Evolutionary conservation across 1,140 invertebrate species (phyloP).

Genomic region (Trichogramma pretiosum): DNA sequence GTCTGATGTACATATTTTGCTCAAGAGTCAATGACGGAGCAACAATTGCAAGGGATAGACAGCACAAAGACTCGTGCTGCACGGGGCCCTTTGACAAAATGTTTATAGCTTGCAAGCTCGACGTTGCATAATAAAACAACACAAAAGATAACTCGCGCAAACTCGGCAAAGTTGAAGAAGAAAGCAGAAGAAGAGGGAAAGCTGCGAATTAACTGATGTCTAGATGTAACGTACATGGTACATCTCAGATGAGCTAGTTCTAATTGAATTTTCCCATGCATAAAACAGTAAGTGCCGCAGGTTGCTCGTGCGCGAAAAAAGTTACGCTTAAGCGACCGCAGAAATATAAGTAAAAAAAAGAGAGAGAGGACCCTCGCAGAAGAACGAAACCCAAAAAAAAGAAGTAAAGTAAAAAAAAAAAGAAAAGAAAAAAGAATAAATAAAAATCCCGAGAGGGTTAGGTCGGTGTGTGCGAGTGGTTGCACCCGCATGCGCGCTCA

Average conservation of each 20-base stretch:
- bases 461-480: no score
- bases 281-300: not conserved
- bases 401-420: not conserved
- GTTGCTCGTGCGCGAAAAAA: not conserved
- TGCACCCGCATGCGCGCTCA: no score
- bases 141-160: not conserved
- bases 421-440: not conserved
- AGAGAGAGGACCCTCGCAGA: conserved; percentile 4
- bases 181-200: no score
- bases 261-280: conserved; percentile 11
- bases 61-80: not conserved
- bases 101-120: not conserved
- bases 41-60: no score
- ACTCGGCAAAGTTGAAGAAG: not conserved
- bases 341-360: not conserved
- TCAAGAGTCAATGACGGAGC: no score
- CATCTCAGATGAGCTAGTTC: not conserved
- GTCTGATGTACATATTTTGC: no score
- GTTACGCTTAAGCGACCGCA: no score
- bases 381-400: conserved; percentile 9
- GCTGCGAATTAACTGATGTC: no score
- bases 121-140: not conserved
- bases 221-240: no score
- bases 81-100: not conserved
- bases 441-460: not conserved